phyloP scores from a whole-genome alignment of 2,888 invertebrate species.

The Galerucella nymphaeae region DNA sequence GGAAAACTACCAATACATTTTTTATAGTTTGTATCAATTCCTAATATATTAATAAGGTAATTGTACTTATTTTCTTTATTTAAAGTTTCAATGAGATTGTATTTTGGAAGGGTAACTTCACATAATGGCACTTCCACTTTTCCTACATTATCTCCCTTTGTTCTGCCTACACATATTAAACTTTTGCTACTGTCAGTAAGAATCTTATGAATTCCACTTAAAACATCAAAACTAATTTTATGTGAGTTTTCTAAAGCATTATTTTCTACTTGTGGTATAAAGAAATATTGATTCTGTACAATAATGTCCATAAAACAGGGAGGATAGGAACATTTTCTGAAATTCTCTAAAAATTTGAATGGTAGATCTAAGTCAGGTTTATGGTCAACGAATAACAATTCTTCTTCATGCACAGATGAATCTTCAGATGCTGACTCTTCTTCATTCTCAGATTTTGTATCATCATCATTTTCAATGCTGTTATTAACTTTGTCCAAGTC shows the following conservation, averaged over 20 bases:
- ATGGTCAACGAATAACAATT: background rate
- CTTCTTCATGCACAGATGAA: background rate
- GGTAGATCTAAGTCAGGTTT: background rate
- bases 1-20: slow-evolving; percentile 66
- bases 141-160: slow-evolving; percentile 46
- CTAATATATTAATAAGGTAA: slow-evolving; percentile 63
- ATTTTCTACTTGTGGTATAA: slow-evolving; percentile 79
- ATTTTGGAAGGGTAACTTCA: slow-evolving; percentile 56
- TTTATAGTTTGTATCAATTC: slow-evolving; percentile 60
- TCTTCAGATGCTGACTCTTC: background rate
- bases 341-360: slow-evolving; percentile 64
- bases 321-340: slow-evolving; percentile 72
- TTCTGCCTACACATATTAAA: slow-evolving; percentile 58
- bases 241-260: slow-evolving; percentile 71
- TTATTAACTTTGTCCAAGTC: slow-evolving; percentile 42
- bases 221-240: slow-evolving; percentile 70
- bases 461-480: slow-evolving; percentile 24
- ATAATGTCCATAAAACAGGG: slow-evolving; percentile 76
- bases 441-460: slow-evolving; percentile 31
- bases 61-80: slow-evolving; percentile 62
- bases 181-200: slow-evolving; percentile 47
- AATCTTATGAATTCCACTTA: slow-evolving; percentile 70
- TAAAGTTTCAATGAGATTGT: slow-evolving; percentile 57
- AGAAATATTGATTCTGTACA: slow-evolving; percentile 73
- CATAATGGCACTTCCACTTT: slow-evolving; percentile 44